A percentile compares a stretch with the other conserved stretches of the same genome.
These are phyloP conservation scores for Scartelaos histophorus DNA, from an alignment of 2,113 vertebrate species.

Conservation along the genomic window DNA sequence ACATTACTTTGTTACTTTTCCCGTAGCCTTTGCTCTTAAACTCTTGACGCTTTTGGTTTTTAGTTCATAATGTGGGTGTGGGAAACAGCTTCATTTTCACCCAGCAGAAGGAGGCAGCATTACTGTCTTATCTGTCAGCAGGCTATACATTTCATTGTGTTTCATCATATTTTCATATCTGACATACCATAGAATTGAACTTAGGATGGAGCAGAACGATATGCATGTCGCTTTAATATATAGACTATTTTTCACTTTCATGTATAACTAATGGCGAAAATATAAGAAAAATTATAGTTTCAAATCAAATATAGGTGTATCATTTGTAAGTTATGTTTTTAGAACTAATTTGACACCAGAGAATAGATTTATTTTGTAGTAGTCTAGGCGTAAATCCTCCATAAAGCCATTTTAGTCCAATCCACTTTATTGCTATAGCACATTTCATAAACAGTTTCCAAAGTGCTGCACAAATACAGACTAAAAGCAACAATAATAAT, in stretches of 20 bases:
- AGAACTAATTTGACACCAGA: too few species aligned
- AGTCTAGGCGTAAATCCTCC: not conserved
- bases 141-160: not conserved
- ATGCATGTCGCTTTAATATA: not conserved
- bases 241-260: too few species aligned
- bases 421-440: too few species aligned
- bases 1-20: too few species aligned
- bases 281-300: too few species aligned
- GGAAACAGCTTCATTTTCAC: not conserved
- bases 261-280: too few species aligned
- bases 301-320: too few species aligned
- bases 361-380: too few species aligned
- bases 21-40: not conserved
- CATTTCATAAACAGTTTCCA: too few species aligned
- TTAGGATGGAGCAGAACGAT: not conserved
- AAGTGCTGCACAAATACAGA: too few species aligned
- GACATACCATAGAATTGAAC: not conserved
- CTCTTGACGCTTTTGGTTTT: not conserved
- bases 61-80: not conserved
- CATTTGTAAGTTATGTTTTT: too few species aligned
- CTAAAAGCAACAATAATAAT: too few species aligned
- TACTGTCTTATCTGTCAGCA: not conserved
- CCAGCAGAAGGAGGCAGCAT: not conserved
- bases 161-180: not conserved
- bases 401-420: not conserved